Evolutionary conservation across 1,140 invertebrate genomes (phyloP).

Genomic region (Plectrocnemia conspersa): DNA sequence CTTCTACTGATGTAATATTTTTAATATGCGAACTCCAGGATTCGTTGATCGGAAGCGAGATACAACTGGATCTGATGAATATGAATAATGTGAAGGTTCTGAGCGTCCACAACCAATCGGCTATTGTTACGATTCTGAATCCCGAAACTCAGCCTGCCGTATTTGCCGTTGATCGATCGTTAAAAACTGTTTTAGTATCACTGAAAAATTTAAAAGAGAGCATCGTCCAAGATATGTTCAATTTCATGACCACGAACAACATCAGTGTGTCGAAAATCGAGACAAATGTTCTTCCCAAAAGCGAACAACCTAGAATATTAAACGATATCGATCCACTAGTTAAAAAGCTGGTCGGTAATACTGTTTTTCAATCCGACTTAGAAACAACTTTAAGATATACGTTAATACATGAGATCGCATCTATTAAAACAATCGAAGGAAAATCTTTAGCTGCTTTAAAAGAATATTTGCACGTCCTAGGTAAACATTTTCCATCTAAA

Average conservation of each 20-base stretch:
- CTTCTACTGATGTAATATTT: conserved; percentile 49
- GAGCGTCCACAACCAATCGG: conserved; percentile 53
- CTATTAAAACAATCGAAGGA: conserved; percentile 62
- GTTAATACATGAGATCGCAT: conserved; percentile 74
- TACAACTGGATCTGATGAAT: conserved; percentile 59
- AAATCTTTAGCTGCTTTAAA: conserved; percentile 67
- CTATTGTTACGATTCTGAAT: conserved; percentile 47
- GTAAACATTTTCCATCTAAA: conserved; percentile 69
- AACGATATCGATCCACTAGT: background rate
- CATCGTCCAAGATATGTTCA: no score
- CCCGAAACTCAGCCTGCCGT: conserved; percentile 53
- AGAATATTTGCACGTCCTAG: conserved; percentile 65
- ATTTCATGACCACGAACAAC: no score
- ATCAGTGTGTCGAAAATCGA: no score
- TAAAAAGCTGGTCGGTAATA: conserved; percentile 33
- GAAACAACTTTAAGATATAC: conserved; percentile 77
- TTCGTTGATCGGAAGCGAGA: conserved; percentile 54
- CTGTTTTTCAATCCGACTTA: conserved; percentile 78
- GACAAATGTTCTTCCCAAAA: no score
- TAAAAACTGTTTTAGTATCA: no score
- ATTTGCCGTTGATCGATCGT: conserved; percentile 45
- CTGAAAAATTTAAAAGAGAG: no score
- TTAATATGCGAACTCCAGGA: conserved; percentile 58
- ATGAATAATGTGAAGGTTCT: conserved; percentile 52
- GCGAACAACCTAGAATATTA: no score